phyloP scores from a whole-genome alignment of 2,113 vertebrate species.

The Ginglymostoma cirratum region DNA sequence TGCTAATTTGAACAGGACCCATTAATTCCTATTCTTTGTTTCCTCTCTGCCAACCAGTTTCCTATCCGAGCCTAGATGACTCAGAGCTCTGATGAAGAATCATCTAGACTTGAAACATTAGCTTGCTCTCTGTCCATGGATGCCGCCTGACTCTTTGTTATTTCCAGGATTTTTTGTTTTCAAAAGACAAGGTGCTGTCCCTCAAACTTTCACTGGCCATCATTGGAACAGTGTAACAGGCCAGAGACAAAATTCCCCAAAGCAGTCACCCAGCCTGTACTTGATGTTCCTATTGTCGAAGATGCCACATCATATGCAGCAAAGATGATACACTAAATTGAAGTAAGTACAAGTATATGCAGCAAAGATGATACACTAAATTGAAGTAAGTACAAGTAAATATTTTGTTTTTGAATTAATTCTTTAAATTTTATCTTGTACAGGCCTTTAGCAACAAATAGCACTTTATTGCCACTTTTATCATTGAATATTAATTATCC shows the following conservation, averaged over 20 bases:
- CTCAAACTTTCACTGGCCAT: too few relatives aligned
- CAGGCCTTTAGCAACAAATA: not conserved
- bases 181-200: not conserved
- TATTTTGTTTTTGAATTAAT: not conserved
- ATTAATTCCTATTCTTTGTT: too few relatives aligned
- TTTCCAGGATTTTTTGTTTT: too few relatives aligned
- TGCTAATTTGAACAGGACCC: too few relatives aligned
- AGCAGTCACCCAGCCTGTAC: not conserved
- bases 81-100: too few relatives aligned
- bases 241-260: not conserved
- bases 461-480: not conserved
- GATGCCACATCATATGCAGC: not conserved
- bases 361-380: not conserved
- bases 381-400: too few relatives aligned
- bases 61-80: too few relatives aligned
- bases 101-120: too few relatives aligned
- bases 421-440: not conserved
- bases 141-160: too few relatives aligned
- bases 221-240: too few relatives aligned
- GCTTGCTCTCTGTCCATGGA: too few relatives aligned
- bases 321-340: not conserved
- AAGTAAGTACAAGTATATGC: not conserved
- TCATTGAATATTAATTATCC: not conserved
- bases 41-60: too few relatives aligned
- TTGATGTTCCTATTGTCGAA: not conserved